Conservation (phyloP, 2,888 invertebrate genomes). For the Pachymerium ferrugineum region DNA sequence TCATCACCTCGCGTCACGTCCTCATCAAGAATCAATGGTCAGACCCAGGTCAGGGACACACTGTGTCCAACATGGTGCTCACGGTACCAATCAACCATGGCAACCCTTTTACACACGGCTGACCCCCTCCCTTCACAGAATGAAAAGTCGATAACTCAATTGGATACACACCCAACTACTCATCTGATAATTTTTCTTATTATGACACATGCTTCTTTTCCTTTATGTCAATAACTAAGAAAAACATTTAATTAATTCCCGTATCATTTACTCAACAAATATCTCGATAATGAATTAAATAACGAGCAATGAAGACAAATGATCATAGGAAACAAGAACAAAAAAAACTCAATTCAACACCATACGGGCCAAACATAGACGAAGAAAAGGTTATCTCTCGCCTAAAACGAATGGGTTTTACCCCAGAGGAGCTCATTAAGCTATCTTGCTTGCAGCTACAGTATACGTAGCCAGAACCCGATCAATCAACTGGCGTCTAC, state of each 20-base stretch:
- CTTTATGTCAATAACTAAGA: not conserved
- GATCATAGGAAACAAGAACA: not conserved
- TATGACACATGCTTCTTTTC: not conserved
- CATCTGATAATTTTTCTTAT: conserved; percentile 8
- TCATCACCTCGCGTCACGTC: not conserved
- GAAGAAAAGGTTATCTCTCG: conserved; percentile 1
- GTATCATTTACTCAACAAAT: not conserved
- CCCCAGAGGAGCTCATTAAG: conserved; percentile 8
- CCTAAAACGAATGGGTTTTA: not conserved
- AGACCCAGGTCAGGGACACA: not conserved
- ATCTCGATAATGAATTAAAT: conserved; percentile 8
- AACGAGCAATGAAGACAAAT: not conserved
- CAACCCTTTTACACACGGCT: conserved; percentile 8
- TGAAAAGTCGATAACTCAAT: conserved; percentile 2
- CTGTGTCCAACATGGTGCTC: not conserved
- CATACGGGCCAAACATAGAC: not conserved
- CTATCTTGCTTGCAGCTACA: not conserved
- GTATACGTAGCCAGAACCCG: not conserved
- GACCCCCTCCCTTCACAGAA: not conserved
- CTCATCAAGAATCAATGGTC: not conserved
- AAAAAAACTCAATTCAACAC: not conserved
- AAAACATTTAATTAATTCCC: not conserved
- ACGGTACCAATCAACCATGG: not conserved
- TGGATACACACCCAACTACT: not conserved
- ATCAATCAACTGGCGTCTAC: not conserved